Conservation (phyloP, 1,140 invertebrate species). For the Drosophila eugracilis region DNA sequence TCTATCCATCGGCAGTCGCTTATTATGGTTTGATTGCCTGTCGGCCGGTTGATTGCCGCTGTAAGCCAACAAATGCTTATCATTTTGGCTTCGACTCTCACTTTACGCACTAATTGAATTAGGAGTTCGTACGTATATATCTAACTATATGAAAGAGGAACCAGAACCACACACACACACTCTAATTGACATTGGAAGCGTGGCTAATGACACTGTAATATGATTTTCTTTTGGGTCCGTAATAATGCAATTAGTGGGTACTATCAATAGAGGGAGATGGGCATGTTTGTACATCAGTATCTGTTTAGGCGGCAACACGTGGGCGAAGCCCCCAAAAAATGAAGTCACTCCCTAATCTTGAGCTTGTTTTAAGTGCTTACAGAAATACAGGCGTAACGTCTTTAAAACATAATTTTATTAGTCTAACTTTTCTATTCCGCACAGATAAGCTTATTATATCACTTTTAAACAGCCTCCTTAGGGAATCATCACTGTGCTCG, state of each 20-base stretch:
- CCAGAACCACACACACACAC: slow-evolving; percentile 29
- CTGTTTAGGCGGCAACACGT: slow-evolving; percentile 15
- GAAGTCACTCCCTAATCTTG: slow-evolving; percentile 20
- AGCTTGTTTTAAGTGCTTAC: slow-evolving; percentile 12
- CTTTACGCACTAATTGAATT: slow-evolving; percentile 77
- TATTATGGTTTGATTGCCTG: slow-evolving; percentile 62
- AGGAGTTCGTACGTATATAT: slow-evolving; percentile 28
- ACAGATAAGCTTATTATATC: too few species aligned
- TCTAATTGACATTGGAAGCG: slow-evolving; percentile 56
- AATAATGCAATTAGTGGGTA: slow-evolving; percentile 53
- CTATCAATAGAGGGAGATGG: slow-evolving; percentile 7
- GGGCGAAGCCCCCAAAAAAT: slow-evolving; percentile 23
- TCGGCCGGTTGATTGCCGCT: slow-evolving; percentile 39
- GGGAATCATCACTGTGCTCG: slow-evolving; percentile 21
- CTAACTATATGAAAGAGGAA: background rate
- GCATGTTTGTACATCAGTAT: background rate
- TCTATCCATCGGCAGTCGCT: slow-evolving; percentile 27
- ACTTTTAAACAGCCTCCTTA: background rate
- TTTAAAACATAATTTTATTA: background rate
- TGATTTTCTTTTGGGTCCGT: slow-evolving; percentile 38
- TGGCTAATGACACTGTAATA: slow-evolving; percentile 46
- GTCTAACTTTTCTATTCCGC: background rate
- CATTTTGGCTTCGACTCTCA: slow-evolving; percentile 57
- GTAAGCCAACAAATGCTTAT: slow-evolving; percentile 39
- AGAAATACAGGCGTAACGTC: slow-evolving; percentile 5